These are phyloP conservation scores for Corythornis madagascariensis DNA, from an alignment of 2,113 vertebrate species.

Conservation along the genomic window DNA sequence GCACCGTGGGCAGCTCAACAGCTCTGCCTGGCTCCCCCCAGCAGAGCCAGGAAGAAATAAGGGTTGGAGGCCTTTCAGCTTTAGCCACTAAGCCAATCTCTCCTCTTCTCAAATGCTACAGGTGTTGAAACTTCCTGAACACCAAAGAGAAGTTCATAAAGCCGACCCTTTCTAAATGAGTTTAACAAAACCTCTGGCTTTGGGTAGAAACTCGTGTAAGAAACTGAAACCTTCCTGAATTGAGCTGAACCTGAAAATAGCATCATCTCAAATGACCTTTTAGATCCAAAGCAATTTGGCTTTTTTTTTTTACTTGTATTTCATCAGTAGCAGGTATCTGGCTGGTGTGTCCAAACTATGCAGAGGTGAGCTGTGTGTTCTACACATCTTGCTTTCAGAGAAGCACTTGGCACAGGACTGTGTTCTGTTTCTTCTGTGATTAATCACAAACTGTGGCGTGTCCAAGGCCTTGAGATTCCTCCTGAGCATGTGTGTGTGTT, in stretches of 20 bases:
- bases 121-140: background rate
- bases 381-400: background rate
- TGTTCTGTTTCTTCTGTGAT: background rate
- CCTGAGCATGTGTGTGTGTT: background rate
- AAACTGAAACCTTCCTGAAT: background rate
- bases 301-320: background rate
- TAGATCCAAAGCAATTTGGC: background rate
- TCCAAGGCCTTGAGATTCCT: background rate
- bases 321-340: background rate
- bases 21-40: background rate
- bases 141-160: background rate
- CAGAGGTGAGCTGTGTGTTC: background rate
- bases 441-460: background rate
- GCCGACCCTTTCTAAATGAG: background rate
- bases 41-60: background rate
- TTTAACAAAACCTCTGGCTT: background rate
- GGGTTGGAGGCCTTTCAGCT: background rate
- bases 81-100: background rate
- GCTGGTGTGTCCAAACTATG: background rate
- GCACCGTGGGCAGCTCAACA: background rate
- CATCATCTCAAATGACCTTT: background rate
- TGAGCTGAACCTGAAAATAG: background rate
- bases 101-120: background rate
- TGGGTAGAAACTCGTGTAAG: background rate
- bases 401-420: background rate